These are phyloP conservation scores for Rhinoptilus africanus DNA, from an alignment of 2,113 vertebrate species.

Conservation along the genomic window DNA sequence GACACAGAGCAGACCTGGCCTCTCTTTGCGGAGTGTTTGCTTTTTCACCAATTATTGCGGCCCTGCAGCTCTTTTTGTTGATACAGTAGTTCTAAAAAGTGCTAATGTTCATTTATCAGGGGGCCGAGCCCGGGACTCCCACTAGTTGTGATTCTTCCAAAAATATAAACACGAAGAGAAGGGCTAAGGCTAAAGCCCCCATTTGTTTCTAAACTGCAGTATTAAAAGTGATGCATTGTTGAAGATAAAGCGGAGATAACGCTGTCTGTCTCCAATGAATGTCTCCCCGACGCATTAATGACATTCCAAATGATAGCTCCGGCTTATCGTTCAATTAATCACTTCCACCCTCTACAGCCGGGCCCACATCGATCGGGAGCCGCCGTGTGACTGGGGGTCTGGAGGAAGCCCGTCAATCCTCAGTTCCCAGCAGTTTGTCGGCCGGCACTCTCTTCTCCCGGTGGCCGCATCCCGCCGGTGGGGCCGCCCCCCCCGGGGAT, in stretches of 20 bases:
- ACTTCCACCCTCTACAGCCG: conserved; percentile 71
- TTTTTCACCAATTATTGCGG: conserved; percentile 92
- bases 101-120: conserved; percentile 96
- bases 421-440: neutral
- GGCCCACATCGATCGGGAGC: conserved; percentile 53
- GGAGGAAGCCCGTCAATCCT: neutral
- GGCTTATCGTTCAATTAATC: conserved; percentile 83
- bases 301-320: conserved; percentile 84
- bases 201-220: conserved; percentile 89
- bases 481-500: neutral
- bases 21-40: conserved; percentile 86
- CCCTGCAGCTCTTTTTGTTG: conserved; percentile 84
- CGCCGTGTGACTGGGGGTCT: neutral
- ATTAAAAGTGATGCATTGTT: conserved; percentile 86
- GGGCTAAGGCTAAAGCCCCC: conserved; percentile 86
- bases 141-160: conserved; percentile 89
- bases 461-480: neutral
- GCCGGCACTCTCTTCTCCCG: neutral
- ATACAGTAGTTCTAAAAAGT: conserved; percentile 90
- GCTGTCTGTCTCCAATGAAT: conserved; percentile 90
- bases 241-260: conserved; percentile 98
- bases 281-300: conserved; percentile 94
- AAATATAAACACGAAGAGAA: conserved; percentile 93
- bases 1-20: conserved; percentile 81
- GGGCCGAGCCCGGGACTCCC: conserved; percentile 77